Evolutionary conservation across 1,140 invertebrate genomes (phyloP).

Genomic region (Drosophila watanabei): DNA sequence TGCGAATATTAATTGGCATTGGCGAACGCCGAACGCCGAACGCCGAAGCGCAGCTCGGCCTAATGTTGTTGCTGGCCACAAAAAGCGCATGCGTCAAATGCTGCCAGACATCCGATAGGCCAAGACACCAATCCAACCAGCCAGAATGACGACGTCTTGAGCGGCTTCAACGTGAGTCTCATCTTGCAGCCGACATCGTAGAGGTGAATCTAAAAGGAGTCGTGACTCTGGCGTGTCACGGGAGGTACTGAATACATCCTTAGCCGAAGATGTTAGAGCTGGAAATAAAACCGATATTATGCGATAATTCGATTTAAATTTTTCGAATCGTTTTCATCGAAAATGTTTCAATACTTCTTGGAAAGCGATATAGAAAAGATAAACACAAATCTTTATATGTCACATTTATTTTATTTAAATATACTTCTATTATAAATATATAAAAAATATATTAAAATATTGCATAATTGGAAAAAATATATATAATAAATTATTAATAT

Average conservation of each 20-base stretch:
- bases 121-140: conserved; percentile 44
- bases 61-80: conserved; percentile 75
- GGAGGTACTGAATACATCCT: not conserved
- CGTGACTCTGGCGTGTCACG: conserved; percentile 1
- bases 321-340: no score
- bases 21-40: conserved; percentile 74
- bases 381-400: no score
- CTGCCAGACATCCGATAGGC: conserved; percentile 45
- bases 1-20: conserved; percentile 82
- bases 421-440: no score
- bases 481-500: no score
- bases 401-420: no score
- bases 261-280: no score
- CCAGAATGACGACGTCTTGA: conserved; percentile 72
- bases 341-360: no score
- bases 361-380: no score
- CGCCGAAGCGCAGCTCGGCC: conserved; percentile 67
- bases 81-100: conserved; percentile 68
- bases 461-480: no score
- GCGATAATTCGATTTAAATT: no score
- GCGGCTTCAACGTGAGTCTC: conserved; percentile 9
- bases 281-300: no score
- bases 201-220: not conserved
- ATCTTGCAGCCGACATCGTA: not conserved
- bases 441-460: no score